Evolutionary conservation across 2,113 vertebrate species (phyloP), one percentile per base, ranked within the genome.

Genomic region (Bettongia penicillata): DNA sequence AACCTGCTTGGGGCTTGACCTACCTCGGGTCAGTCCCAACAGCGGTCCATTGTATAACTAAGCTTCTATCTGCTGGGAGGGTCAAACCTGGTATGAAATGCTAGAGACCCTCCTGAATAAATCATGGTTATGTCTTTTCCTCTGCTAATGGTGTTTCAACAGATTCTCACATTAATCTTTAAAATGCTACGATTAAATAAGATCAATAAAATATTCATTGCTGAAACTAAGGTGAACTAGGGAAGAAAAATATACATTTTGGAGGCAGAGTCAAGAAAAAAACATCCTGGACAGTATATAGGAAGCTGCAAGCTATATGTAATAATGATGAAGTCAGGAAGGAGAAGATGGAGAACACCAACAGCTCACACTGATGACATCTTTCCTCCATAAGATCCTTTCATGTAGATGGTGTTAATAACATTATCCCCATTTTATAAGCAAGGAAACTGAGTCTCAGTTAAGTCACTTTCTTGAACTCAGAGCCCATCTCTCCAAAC

Each of bases 131-230:
- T 31, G 50, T 90, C 90, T 90, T 90, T 90, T 48, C 49, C 49
- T 50, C 48, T 31, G 5, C 11, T 50, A 7, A 43, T 50, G 89
- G 89, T 90, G 14, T 51, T 90, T 90, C 47, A 90, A 90, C 90
- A 49, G 90, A 90, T 51, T 90, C 48, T 48, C 47, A 51, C 90
- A 90, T 50, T 90, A 51, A 48, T 90, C 90, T 49, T 90, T 90
- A 90, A 90, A 90, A 90, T 90, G 14, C 47, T 50, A 90, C 23
- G 90, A 90, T 90, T 50, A 90, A 90, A 50, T 31, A 90, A 25
- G 24, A 90, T 24, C 90, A 90, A 90, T 90, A 90, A 90, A 90
- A 49, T 90, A 90, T 90, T 90, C 90, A 90, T 49, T 49, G 28
- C 25, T 50, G 48, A 48, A 49, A 26, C 22, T 7, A 48, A 50